Base-by-base conservation (phyloP, 2,888 invertebrate genomes). In the Synanthedon myopaeformis region DNA sequence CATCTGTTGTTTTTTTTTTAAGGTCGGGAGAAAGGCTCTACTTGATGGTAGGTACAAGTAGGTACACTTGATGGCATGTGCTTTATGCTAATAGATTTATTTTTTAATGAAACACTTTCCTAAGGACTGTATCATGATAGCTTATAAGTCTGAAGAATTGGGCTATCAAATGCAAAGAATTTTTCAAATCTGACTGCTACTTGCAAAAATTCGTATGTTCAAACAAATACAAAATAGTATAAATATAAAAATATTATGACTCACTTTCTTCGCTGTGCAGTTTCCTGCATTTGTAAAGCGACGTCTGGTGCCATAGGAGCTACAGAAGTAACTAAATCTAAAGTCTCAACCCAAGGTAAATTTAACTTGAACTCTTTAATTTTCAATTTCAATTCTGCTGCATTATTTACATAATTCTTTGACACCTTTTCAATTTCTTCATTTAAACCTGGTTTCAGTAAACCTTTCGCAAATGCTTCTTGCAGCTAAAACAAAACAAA, bases 291-390 rank as follows among this genome's bases (percentile, higher is more conserved):
- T 70, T 95, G 92, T 42, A 94, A 73, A 0, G 93, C 94, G 42
- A 96, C 82, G 75, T 96, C 96, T 0, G 96, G 96, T 0, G 96
- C 96, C 69, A 96, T 71, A 0, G 95, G 93, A 0, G 96, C 96
- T 19, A 93, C 90, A 17, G 89, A 86, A 60, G 93, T 95, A 0
- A 92, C 85, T 64, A 95, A 87, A 67, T 97, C 97, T 55, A 98
- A 77, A 11, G 92, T 90, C 79, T 98, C 97, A 1, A 95, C 70
- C 98, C 98, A 98, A 61, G 93, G 92, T 53, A 96, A 76, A 53
- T 92, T 89, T 49, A 92, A 73, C 65, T 91, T 90, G 10, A 97
- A 89, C 66, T 94, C 92, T 54, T 90, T 88, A 14, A 93, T 70
- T 76, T 94, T 95, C 42, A 90, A 82, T 66, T 92, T 91, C 57